These are phyloP conservation scores for Papilio dardanus DNA, from an alignment of 1,140 invertebrate genomes.

Conservation along the genomic window DNA sequence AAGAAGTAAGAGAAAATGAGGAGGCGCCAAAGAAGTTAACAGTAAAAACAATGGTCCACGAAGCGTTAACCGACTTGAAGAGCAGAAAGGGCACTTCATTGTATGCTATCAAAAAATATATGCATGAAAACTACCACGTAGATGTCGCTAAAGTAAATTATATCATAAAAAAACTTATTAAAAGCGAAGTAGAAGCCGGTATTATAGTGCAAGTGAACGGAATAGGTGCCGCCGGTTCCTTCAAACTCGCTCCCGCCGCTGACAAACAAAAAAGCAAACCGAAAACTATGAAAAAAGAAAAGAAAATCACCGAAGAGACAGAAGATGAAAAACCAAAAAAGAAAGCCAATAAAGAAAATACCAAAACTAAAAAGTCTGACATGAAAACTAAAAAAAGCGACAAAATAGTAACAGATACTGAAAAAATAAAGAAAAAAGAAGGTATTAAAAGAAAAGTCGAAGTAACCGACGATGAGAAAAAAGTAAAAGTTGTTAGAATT, in stretches of 20 bases:
- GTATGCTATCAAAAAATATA: slow-evolving; percentile 70
- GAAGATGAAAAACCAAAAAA: too few relatives aligned
- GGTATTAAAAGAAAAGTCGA: slow-evolving; percentile 32
- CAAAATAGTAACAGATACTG: slow-evolving; percentile 32
- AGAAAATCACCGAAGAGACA: slow-evolving; percentile 39
- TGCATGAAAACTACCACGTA: slow-evolving; percentile 59
- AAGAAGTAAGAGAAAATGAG: slow-evolving; percentile 46
- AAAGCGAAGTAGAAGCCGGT: slow-evolving; percentile 59
- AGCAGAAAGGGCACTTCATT: slow-evolving; percentile 66
- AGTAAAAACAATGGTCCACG: slow-evolving; percentile 64
- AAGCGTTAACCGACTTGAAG: slow-evolving; percentile 60
- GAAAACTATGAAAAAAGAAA: slow-evolving; percentile 39
- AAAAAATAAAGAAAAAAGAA: slow-evolving; percentile 39
- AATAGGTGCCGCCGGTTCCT: slow-evolving; percentile 66
- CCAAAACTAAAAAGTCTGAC: slow-evolving; percentile 40
- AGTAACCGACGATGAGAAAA: slow-evolving; percentile 28
- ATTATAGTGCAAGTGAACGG: slow-evolving; percentile 64
- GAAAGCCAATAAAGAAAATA: slow-evolving; percentile 32
- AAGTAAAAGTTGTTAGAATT: slow-evolving; percentile 41
- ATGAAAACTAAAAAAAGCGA: slow-evolving; percentile 38
- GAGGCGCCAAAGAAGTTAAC: slow-evolving; percentile 55
- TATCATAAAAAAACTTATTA: slow-evolving; percentile 65
- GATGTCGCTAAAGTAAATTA: slow-evolving; percentile 65
- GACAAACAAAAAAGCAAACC: slow-evolving; percentile 38
- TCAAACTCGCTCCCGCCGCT: slow-evolving; percentile 51